Evolutionary conservation across 1,140 invertebrate genomes (phyloP), one percentile per base, ranked within the genome.

Genomic region (Hycleus cichorii): DNA sequence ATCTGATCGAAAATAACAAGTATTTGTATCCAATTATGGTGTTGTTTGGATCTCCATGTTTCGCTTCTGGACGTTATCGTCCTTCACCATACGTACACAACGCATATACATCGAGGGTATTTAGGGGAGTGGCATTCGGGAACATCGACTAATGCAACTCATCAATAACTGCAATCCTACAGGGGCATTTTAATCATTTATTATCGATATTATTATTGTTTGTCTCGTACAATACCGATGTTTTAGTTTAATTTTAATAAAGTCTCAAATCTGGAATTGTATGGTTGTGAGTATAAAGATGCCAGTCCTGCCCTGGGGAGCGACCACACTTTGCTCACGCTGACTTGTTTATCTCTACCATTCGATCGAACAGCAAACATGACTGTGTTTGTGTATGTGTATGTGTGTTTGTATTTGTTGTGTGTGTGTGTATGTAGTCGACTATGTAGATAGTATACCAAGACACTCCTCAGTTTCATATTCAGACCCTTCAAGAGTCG

Each of bases 11-110:
- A 53, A 53, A 53, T 53, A 53, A 53, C 51, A 53, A 53, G 51
- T 53, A 53, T 53, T 53, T 53, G 51, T 53, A 53, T 53, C 51
- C 51, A 53, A 53, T 53, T 53, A 53, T 53, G 51, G 51, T 46
- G 51, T 32, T 45, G 51, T 53, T 53, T 53, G 42, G 51, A 45
- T 46, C 43, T 53, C 32, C 32, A 32, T 32, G 51, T 26, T 46
- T 53, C 51, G 51, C 51, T 53, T 53, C 51, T 53, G 51, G 51
- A 53, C 51, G 51, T 53, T 53, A 53, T 53, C 51, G 51, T 42
- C 32, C 32, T 32, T 32, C 32, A 32, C 32, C 32, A 32, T 53
- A 45, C 51, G 42, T 53, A 46, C 51, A 32, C 51, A 53, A 46
- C 42, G 7, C 7, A 32, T 32, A 32, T 32, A 32, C 32, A 32